Evolutionary conservation across 2,888 invertebrate species (phyloP), one percentile per base, ranked within the genome.

Genomic region (Herminia tarsipennalis): DNA sequence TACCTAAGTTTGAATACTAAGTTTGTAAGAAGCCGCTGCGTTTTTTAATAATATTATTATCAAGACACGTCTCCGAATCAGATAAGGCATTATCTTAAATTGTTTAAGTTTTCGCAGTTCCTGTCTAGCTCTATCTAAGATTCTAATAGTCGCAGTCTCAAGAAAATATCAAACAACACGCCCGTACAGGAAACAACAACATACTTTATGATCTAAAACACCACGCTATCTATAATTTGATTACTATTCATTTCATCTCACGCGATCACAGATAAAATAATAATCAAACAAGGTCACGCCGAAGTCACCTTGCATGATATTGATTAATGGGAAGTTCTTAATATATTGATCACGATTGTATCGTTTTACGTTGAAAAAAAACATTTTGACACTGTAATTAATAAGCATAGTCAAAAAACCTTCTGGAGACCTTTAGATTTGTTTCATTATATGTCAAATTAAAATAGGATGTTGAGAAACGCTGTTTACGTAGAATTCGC

Each of bases 301-400:
- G 24, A 34, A 66, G 71, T 75, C 69, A 78, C 83, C 82, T 84
- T 75, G 79, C 67, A 44, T 71, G 69, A 60, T 74, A 76, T 78
- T 85, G 85, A 86, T 86, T 84, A 83, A 86, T 84, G 74, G 60
- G 63, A 70, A 70, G 41, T 56, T 75, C 73, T 65, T 78, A 78
- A 72, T 69, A 60, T 70, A 64, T 66, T 74, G 58, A 40, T 76
- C 74, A 79, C 73, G 72, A 70, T 57, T 66, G 49, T 61, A 36
- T 17, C 68, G 73, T 67, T 72, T 70, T 72, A 66, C 66, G 65
- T 62, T 60, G 60, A 76, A 70, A 70, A 69, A 66, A 64, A 61
- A 57, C 57, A 60, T 58, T 66, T 75, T 73, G 81, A 82, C 84
- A 68, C 12, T 13, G 56, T 66, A 71, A 87, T 79, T 82, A 65